phyloP scores from a whole-genome alignment of 1,140 invertebrate genomes.

The Drosophila ironensis region DNA sequence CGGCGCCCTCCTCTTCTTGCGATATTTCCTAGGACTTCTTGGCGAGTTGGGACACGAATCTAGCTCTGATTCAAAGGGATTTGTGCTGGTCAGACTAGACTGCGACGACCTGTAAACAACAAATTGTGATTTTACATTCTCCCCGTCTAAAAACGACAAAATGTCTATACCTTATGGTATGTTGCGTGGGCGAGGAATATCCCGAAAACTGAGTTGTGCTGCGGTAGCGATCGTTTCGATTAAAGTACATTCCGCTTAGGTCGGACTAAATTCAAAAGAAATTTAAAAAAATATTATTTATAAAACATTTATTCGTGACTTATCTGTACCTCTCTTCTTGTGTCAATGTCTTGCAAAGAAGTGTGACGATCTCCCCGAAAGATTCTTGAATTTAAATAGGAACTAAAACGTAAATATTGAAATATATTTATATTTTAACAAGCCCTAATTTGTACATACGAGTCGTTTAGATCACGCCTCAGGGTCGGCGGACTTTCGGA shows the following conservation, averaged over 20 bases:
- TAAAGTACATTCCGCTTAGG: slow-evolving; percentile 11
- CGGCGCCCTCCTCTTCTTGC: slow-evolving; percentile 55
- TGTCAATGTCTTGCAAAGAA: slow-evolving; percentile 65
- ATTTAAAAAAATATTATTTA: neutral
- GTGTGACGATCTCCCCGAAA: slow-evolving; percentile 39
- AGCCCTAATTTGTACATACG: slow-evolving; percentile 2
- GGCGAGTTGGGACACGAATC: slow-evolving; percentile 37
- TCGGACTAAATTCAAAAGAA: slow-evolving; percentile 29
- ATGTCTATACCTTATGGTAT: slow-evolving; percentile 18
- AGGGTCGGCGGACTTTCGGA: slow-evolving; percentile 78
- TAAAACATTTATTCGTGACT: too few relatives aligned
- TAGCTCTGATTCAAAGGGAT: slow-evolving; percentile 83
- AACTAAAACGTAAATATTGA: slow-evolving; percentile 3
- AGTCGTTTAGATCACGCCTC: slow-evolving; percentile 37
- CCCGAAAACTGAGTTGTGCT: slow-evolving; percentile 63
- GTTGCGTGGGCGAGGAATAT: slow-evolving; percentile 21
- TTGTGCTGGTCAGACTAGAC: slow-evolving; percentile 83
- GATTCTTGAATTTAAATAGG: slow-evolving; percentile 21
- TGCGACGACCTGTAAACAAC: slow-evolving; percentile 80
- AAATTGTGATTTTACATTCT: neutral
- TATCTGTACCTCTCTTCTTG: slow-evolving; percentile 30
- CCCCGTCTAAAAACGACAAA: neutral
- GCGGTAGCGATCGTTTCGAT: slow-evolving; percentile 56
- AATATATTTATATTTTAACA: neutral
- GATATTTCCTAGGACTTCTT: slow-evolving; percentile 35